phyloP scores from a whole-genome alignment of 2,797 vertebrate species.

The Peromyscus melanophrys region DNA sequence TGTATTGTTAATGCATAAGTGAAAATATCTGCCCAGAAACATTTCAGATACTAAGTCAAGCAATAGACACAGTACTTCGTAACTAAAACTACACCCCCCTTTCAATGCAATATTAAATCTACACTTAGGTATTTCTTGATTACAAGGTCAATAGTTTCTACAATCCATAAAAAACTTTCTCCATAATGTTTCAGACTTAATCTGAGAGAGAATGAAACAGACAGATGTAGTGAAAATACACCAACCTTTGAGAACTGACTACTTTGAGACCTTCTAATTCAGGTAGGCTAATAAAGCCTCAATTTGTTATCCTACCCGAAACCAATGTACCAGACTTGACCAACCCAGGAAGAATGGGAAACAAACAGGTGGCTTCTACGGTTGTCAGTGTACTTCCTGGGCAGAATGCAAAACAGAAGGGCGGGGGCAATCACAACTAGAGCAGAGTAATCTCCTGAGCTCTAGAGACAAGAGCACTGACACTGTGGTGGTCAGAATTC shows the following conservation, averaged over 20 bases:
- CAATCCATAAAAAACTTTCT: neutral
- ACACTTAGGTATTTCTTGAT: neutral
- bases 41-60: neutral
- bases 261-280: slow-evolving; percentile 46
- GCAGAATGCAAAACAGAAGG: neutral
- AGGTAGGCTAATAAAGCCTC: neutral
- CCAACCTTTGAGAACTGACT: neutral
- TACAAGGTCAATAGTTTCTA: slow-evolving; percentile 51
- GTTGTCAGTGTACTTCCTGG: neutral
- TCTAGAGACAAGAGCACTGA: neutral
- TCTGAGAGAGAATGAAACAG: slow-evolving; percentile 55
- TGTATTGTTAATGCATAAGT: neutral
- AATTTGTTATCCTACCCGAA: neutral
- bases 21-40: slow-evolving; percentile 34
- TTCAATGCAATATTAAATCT: slow-evolving; percentile 33
- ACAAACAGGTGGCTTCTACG: neutral
- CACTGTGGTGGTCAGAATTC: neutral
- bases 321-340: neutral
- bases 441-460: neutral
- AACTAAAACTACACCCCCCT: neutral
- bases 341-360: neutral
- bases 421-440: neutral
- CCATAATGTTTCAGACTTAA: neutral
- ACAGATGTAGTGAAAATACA: neutral
- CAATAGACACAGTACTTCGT: neutral